Percentiles rank a stretch among this genome's conserved stretches.
Evolutionary conservation across 2,888 invertebrate genomes (phyloP).

Genomic region (Yponomeuta cagnagella): DNA sequence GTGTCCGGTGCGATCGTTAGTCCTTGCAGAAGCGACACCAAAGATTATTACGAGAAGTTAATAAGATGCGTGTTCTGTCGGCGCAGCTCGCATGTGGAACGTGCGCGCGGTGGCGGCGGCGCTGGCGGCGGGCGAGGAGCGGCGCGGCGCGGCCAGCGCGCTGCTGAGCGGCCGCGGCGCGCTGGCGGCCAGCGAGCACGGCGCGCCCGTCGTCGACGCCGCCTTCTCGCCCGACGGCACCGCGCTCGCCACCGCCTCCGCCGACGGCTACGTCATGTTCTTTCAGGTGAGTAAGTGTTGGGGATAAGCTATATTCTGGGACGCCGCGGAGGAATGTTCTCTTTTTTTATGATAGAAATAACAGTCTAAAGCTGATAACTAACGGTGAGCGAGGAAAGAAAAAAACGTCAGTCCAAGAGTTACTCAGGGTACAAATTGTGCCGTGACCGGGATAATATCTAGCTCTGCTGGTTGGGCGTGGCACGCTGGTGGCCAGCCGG

Average conservation of each 20-base stretch:
- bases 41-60: no score
- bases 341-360: no score
- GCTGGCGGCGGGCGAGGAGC: constrained; percentile 22
- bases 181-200: constrained; percentile 39
- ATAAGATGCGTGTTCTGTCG: not conserved
- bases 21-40: no score
- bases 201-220: constrained; percentile 81
- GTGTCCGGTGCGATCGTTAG: no score
- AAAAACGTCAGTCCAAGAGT: no score
- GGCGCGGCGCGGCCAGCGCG: constrained; percentile 28
- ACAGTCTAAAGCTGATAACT: not conserved
- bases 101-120: constrained; percentile 31
- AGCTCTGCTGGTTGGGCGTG: no score
- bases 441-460: no score
- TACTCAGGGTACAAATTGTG: no score
- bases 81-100: constrained; percentile 56
- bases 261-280: constrained; percentile 93
- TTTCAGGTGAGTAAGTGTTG: constrained; percentile 79
- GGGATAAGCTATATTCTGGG: not conserved
- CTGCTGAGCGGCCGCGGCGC: constrained; percentile 31
- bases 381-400: not conserved
- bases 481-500: no score
- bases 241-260: constrained; percentile 92
- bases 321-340: no score
- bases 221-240: constrained; percentile 96